phyloP scores from a whole-genome alignment of 2,888 invertebrate species.

The Dynastes maya region DNA sequence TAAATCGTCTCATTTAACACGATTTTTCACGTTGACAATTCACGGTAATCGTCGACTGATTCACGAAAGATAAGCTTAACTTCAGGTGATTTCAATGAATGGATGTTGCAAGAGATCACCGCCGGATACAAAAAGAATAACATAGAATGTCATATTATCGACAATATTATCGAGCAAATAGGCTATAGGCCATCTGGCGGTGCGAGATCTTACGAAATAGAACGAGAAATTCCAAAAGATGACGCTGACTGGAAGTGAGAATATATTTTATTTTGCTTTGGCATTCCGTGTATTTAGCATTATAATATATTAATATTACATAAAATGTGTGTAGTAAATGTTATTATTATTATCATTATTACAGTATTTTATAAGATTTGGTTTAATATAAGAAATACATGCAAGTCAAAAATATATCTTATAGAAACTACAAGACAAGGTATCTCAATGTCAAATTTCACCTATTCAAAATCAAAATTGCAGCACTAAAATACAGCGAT shows the following conservation, averaged over 20 bases:
- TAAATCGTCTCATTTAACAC: slow-evolving; percentile 4
- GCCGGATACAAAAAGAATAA: slow-evolving; percentile 28
- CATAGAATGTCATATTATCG: slow-evolving; percentile 30
- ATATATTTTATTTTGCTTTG: slow-evolving; percentile 34
- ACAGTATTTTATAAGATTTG: too few species aligned
- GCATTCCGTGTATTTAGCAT: slow-evolving; percentile 30
- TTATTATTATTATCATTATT: neutral
- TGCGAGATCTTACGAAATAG: slow-evolving; percentile 5
- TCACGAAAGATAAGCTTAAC: slow-evolving; percentile 7
- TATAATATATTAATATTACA: slow-evolving; percentile 25
- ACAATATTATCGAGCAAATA: slow-evolving; percentile 23
- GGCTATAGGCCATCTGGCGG: slow-evolving; percentile 26
- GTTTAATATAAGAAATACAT: neutral
- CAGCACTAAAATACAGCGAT: slow-evolving; percentile 2
- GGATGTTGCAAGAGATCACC: slow-evolving; percentile 6
- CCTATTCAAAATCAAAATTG: neutral
- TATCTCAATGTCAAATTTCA: neutral
- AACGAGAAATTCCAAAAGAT: slow-evolving; percentile 17
- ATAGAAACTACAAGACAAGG: neutral
- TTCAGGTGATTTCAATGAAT: slow-evolving; percentile 28
- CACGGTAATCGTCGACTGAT: neutral
- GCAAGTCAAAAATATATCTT: slow-evolving; percentile 9
- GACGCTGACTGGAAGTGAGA: slow-evolving; percentile 25
- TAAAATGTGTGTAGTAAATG: slow-evolving; percentile 14
- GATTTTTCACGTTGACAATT: neutral